Evolutionary conservation across 2,797 vertebrate species (phyloP).

Genomic region (Sebastes minor): DNA sequence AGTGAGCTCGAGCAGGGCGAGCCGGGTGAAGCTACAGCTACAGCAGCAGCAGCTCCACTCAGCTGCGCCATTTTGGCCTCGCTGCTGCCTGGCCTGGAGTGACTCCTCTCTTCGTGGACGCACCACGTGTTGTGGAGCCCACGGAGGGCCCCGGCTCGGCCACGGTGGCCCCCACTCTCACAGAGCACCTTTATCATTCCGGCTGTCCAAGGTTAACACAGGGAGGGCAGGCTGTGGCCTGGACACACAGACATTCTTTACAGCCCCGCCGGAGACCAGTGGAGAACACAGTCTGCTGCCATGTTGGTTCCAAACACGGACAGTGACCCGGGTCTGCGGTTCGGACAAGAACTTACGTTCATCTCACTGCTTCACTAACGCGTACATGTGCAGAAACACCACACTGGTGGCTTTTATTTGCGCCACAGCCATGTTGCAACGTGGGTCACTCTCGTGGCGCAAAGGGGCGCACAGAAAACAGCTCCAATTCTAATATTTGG

Average conservation of each 20-base stretch:
- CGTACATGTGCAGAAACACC: neutral
- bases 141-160: slow-evolving; percentile 31
- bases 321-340: slow-evolving; percentile 5
- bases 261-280: neutral
- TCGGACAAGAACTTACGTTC: neutral
- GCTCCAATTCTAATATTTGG: neutral
- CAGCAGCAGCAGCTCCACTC: slow-evolving; percentile 6
- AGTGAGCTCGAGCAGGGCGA: neutral
- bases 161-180: slow-evolving; percentile 24
- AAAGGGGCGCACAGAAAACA: neutral
- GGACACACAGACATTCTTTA: no score
- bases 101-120: slow-evolving; percentile 58
- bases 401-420: neutral
- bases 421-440: slow-evolving; percentile 7
- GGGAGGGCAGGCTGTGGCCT: no score
- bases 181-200: slow-evolving; percentile 35
- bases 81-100: slow-evolving; percentile 64
- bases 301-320: slow-evolving; percentile 23
- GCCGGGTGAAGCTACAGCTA: neutral
- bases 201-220: slow-evolving; percentile 16
- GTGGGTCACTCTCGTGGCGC: neutral
- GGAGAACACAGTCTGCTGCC: slow-evolving; percentile 26
- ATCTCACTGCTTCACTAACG: neutral
- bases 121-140: slow-evolving; percentile 72
- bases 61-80: slow-evolving; percentile 78